Percentiles rank a stretch among this genome's conserved stretches.
Evolutionary conservation across 2,888 invertebrate genomes (phyloP).

Genomic region (Drosophila leonis): DNA sequence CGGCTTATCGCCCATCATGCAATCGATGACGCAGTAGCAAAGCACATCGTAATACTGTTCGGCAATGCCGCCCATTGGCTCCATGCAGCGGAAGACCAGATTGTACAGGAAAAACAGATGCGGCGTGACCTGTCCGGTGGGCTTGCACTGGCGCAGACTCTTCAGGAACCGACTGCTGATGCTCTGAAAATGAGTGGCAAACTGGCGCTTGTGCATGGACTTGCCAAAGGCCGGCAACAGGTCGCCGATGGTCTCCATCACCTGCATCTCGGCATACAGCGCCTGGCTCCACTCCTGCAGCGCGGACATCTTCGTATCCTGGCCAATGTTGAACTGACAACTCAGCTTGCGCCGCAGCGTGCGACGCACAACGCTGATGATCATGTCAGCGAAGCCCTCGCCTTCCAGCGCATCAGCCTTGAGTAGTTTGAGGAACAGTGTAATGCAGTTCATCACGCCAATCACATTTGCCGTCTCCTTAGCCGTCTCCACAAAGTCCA

Average conservation of each 20-base stretch:
- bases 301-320: neutral
- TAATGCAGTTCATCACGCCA: constrained; percentile 5
- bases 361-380: neutral
- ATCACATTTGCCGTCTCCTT: constrained; percentile 5
- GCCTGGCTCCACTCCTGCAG: constrained; percentile 16
- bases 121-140: neutral
- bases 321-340: constrained; percentile 11
- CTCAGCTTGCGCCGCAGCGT: constrained; percentile 13
- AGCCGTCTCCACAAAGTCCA: constrained; percentile 9
- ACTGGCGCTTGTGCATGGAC: constrained; percentile 3
- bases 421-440: constrained; percentile 1
- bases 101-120: constrained; percentile 2
- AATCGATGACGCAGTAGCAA: constrained; percentile 13
- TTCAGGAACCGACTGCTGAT: constrained; percentile 3
- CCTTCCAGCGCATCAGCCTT: neutral
- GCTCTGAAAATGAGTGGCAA: neutral
- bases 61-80: constrained; percentile 30
- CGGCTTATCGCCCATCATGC: constrained; percentile 8
- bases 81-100: constrained; percentile 14
- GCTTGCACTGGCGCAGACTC: constrained; percentile 11
- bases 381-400: neutral
- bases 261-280: neutral
- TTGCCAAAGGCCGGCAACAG: constrained; percentile 6
- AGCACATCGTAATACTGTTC: constrained; percentile 43
- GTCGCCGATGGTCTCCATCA: constrained; percentile 10